Base-by-base conservation (phyloP, 1,140 invertebrate genomes). In the Heliconius hermathena region DNA sequence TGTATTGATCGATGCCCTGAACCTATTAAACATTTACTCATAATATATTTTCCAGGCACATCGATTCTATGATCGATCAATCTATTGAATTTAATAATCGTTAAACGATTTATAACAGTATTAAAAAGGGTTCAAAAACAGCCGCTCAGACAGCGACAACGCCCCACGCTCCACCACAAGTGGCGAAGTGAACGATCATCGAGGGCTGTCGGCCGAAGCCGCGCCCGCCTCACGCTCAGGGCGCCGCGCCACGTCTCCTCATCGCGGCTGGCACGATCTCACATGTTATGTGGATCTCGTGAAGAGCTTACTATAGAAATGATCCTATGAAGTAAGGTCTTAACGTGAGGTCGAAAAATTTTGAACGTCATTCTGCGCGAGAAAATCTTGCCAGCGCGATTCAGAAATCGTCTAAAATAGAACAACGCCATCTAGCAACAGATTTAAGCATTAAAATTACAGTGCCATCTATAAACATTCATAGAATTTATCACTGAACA, bases 321-420 rank as follows among this genome's bases (percentile, higher is more conserved):
- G 87, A 87, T 87, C 85, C 87, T 88, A 88, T 88, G 87, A 88
- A 88, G 87, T 87, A 86, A 88, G 81, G 85, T 57, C 54, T 57
- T 57, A 11, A 9, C 1, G 2, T 80, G 26, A 70, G 5, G 6
- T 72, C 0, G 49, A 6, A 72, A 52, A 60, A 29, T 0, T 13
- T 8, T 5, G 38, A 38, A 20, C 0, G 38, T 83, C 52, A 78
- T 80, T 79, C 18, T 60, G 29, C 22, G 22, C 1, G 33, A 57
- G 29, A 80, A 41, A 71, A 78, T 80, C 54, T 83, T 54, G 76
- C 73, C 46, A 87, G 60, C 81, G 84, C 78, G 82, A 80, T 83
- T 73, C 73, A 82, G 74, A n/a, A 22, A 16, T 46, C 1, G 0
- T 1, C 0, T 20, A 1, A 1, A 71, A 46, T 22, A 3, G 16